Evolutionary conservation across 2,113 vertebrate genomes (phyloP), one percentile per base, ranked within the genome.

Genomic region (Neomonachus schauinslandi): DNA sequence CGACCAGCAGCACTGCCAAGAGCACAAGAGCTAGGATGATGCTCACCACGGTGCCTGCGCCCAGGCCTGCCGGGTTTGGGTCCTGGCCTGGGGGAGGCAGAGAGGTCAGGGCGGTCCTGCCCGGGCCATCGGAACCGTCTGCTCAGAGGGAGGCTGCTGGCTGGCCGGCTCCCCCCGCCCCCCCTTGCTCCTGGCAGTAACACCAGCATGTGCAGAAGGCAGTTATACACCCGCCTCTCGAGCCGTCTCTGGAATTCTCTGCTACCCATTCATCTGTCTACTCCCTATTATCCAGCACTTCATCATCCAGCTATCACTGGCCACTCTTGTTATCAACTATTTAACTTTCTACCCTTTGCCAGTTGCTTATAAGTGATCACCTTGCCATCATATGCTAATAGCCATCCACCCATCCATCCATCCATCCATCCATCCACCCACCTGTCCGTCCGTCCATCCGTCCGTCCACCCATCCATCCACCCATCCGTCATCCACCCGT

Each of bases 11-110:
- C 95, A 98, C 1, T 0, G 15, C 93, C 11, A 97, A 18, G 21
- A 99, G 99, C 9, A 98, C 69, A 19, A 99, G 96, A 21, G 97
- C 98, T 95, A 99, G 88, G 83, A 99, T 59, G 97, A 99, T 98
- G 97, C 98, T 99, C 0, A 24, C 77, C 0, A 98, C 16, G 0
- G 98, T 97, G 79, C 98, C 98, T 0, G 98, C 76, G 0, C 97
- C 10, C 0, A 4, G 55, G 16, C 97, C 97, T 0, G 14, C 0
- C 0, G 97, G 98, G 31, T 1, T 97, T 0, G 96, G 93, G 7
- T 98, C 93, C 92, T 98, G 98, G 88, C 98, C 99, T 99, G 96
- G 59, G 69, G 84, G 94, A 79, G 67, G 65, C 22, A 83, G 0
- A 28, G 49, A 31, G 1, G 22, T 21, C 31, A 87, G n/a, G 76